A percentile compares a stretch with the other conserved stretches of the same genome.
These are phyloP conservation scores for Tachysurus vachellii DNA, from an alignment of 2,113 vertebrate genomes.

Conservation along the genomic window DNA sequence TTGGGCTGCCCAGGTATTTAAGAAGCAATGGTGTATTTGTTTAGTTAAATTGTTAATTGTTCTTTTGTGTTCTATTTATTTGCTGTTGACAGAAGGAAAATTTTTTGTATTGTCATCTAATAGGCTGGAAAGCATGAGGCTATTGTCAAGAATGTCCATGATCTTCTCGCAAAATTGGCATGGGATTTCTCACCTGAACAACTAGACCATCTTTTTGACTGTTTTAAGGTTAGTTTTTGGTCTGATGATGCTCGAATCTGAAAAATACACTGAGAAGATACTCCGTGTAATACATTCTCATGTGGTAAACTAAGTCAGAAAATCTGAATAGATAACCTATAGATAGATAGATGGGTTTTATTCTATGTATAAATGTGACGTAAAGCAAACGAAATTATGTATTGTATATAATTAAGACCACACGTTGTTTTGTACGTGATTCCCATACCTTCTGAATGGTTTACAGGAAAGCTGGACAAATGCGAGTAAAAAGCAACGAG, in stretches of 20 bases:
- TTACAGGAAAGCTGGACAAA: slow-evolving; percentile 98
- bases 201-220: slow-evolving; percentile 98
- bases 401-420: background rate
- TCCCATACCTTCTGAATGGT: background rate
- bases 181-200: slow-evolving; percentile 99
- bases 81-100: background rate
- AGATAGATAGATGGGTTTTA: no score
- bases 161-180: slow-evolving; percentile 94
- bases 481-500: slow-evolving; percentile 98
- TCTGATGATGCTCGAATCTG: background rate
- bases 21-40: background rate
- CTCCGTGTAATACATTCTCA: background rate
- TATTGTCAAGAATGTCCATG: slow-evolving; percentile 99
- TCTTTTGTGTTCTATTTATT: background rate
- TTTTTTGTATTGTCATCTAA: slow-evolving; percentile 24
- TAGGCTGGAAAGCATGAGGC: slow-evolving; percentile 99
- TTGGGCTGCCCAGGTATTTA: slow-evolving; percentile 96
- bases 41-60: background rate
- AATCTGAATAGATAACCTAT: background rate
- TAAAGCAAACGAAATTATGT: background rate
- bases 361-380: background rate
- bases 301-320: background rate
- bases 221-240: slow-evolving; percentile 87
- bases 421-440: background rate
- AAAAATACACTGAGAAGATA: background rate